Base-by-base conservation (phyloP, 53 echinoderm and acorn worm species). In the Apostichopus leukothele region DNA sequence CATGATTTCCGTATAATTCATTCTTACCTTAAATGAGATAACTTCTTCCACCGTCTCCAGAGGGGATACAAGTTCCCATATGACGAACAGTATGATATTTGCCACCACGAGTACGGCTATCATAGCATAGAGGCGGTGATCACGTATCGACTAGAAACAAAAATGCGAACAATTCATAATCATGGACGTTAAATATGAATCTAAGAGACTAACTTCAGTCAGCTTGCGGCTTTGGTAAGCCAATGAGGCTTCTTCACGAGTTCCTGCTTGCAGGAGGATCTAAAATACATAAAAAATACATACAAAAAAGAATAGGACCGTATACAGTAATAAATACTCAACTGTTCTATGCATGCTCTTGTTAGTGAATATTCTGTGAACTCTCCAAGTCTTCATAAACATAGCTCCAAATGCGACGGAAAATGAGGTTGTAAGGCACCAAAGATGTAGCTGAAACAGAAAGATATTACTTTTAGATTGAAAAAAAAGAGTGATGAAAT, bases 321-420 rank as follows among this genome's bases (percentile, higher is more conserved):
- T 10, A 57, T 10, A 57, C 0, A 9, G n/a, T 71, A 0, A 16
- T 13, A 18, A 16, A 19, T 71, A 71, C 71, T 71, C 18, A 71
- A 95, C 95, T 25, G 89, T 90, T 87, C 89, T 90, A 39, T 91
- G 91, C 3, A 88, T 84, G 20, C 50, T 94, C 89, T 96, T 96
- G 75, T 90, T 91, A 73, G 96, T 94, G 76, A 96, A 96, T 86
- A 96, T 96, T 57, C 90, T 92, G 91, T 96, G 96, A 50, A 96
- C 94, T 53, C 96, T 75, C 96, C 96, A 96, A 13, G 96, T 96
- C 83, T 96, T 96, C 88, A 91, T 94, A 78, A 96, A 96, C 94
- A 96, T 94, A 13, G 94, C 92, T 18, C 96, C 96, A 86, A 96
- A 96, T 1, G 93, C 94, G 67, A 94, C 59, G 7, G 96, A 94